phyloP scores from a whole-genome alignment of 1,140 invertebrate species.

The Saccostrea glomerata region DNA sequence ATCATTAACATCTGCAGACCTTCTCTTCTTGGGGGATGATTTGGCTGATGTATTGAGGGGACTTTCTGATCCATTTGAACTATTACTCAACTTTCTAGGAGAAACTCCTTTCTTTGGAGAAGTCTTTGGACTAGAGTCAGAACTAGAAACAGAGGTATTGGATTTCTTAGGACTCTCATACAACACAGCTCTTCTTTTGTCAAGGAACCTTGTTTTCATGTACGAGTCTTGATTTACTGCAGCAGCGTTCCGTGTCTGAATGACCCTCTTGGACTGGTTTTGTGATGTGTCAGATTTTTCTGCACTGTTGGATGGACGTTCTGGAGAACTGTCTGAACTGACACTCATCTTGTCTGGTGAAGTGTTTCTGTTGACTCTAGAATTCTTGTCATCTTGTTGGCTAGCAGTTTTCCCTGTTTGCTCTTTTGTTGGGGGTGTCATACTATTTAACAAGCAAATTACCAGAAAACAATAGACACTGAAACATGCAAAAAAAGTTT shows the following conservation, averaged over 20 bases:
- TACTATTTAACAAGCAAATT: neutral
- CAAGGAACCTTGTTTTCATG: constrained; percentile 52
- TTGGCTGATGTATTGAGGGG: constrained; percentile 1
- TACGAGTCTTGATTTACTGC: constrained; percentile 39
- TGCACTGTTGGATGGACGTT: neutral
- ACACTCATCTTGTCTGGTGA: neutral
- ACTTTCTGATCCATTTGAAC: neutral
- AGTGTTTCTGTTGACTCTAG: neutral
- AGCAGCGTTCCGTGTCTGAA: constrained; percentile 43
- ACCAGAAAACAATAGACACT: too few species aligned
- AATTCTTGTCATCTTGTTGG: neutral
- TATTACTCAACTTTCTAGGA: constrained; percentile 1
- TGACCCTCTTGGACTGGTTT: constrained; percentile 21
- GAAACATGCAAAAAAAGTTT: too few species aligned
- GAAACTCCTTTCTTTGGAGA: constrained; percentile 34
- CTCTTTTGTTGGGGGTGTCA: neutral
- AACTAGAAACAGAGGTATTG: neutral
- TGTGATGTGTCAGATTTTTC: neutral
- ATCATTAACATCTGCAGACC: neutral
- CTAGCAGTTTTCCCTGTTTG: neutral
- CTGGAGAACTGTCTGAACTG: neutral
- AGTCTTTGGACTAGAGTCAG: neutral
- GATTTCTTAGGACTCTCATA: constrained; percentile 34
- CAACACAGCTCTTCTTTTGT: constrained; percentile 48
- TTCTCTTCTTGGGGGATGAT: neutral